Conservation (phyloP, 2,888 invertebrate species). For the Sarcophaga variegata region DNA sequence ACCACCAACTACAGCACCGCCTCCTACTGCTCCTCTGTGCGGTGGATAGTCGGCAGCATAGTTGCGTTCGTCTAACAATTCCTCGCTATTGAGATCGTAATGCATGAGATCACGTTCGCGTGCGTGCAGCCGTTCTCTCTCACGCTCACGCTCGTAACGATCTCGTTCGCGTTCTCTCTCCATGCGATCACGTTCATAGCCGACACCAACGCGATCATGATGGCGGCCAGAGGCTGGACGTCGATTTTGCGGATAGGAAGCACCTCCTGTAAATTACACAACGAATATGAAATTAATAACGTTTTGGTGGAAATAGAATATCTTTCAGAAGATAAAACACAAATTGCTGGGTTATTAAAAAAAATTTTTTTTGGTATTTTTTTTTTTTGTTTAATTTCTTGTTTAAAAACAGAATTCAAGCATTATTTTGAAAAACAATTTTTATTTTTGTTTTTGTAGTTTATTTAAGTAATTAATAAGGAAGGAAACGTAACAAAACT, state of each 20-base stretch:
- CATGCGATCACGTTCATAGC: slow-evolving; percentile 74
- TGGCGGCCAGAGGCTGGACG: slow-evolving; percentile 79
- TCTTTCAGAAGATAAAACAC: slow-evolving; percentile 29
- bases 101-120: slow-evolving; percentile 82
- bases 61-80: slow-evolving; percentile 80
- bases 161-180: slow-evolving; percentile 76
- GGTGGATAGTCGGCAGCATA: slow-evolving; percentile 79
- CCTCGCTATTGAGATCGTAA: slow-evolving; percentile 81
- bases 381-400: slow-evolving; percentile 12
- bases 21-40: slow-evolving; percentile 74
- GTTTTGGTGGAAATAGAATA: neutral
- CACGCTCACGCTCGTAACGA: slow-evolving; percentile 74
- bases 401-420: slow-evolving; percentile 60
- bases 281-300: slow-evolving; percentile 46
- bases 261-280: slow-evolving; percentile 77
- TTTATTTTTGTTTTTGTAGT: slow-evolving; percentile 34
- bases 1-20: slow-evolving; percentile 69
- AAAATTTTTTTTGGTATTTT: neutral
- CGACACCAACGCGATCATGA: slow-evolving; percentile 75
- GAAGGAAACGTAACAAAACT: slow-evolving; percentile 64
- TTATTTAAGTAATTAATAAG: slow-evolving; percentile 29
- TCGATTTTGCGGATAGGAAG: slow-evolving; percentile 81
- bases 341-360: slow-evolving; percentile 55
- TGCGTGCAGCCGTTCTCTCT: slow-evolving; percentile 79
- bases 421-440: slow-evolving; percentile 48